Base-by-base conservation (phyloP, 30 jellyfish, hydroid and myxozoan species). In the Turritopsis rubra region DNA sequence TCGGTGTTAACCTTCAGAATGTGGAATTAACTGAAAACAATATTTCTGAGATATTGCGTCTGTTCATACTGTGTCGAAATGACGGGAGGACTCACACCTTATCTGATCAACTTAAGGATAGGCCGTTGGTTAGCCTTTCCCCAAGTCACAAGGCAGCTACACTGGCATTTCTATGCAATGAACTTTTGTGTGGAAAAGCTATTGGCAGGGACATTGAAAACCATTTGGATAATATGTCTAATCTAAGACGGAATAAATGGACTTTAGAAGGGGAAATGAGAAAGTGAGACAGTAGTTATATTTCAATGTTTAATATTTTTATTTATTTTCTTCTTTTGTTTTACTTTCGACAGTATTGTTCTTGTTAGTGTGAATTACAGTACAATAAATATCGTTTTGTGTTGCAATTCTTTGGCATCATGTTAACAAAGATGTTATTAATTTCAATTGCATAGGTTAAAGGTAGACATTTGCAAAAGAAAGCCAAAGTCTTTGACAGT, bases 151-250 rank as follows among this genome's bases (percentile, higher is more conserved):
- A 93, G 78, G 96, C 99, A 28, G 87, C 89, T 8, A 26, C 84
- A 53, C 89, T 93, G 53, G 99, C 99, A n/a, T 93, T 84, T 30
- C 79, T 93, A n/a, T 95, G 93, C 89, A 93, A 93, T 73, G 99
- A 93, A 80, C 68, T 93, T 82, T 87, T 93, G 16, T 93, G 99
- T 83, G 95, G 99, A 53, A 72, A 86, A 76, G 86, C 94, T 68
- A 89, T 93, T 54, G 90, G 96, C 84, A 93, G 99, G 81, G 99
- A 93, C 65, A 93, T 93, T 85, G 99, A 93, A 70, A 86, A 84
- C 71, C 81, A 96, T 81, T 73, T 93, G 26, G 99, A 93, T 75
- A 92, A 93, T 81, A 93, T 88, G 91, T 89, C 99, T 16, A 89
- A 93, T 74, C 84, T 93, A 41, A 66, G 99, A 71, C 89, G 95